Percentiles rank a stretch among this genome's conserved stretches.
phyloP scores from a whole-genome alignment of 2,113 vertebrate species.

The Pomatorhinus ruficollis region DNA sequence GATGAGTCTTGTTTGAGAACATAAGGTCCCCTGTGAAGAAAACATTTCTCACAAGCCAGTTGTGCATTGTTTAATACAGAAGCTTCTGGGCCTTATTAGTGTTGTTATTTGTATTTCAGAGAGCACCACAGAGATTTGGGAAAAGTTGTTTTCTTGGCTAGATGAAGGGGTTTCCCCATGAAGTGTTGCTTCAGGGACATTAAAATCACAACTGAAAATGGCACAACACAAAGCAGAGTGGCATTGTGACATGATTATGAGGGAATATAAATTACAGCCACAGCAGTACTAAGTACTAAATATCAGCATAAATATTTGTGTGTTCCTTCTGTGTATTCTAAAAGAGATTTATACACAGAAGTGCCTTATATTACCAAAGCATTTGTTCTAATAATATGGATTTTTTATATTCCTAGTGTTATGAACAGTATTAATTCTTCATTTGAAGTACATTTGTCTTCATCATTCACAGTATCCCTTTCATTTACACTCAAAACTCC shows the following conservation, averaged over 20 bases:
- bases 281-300: background rate
- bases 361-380: background rate
- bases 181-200: background rate
- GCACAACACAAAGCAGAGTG: background rate
- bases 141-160: background rate
- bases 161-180: background rate
- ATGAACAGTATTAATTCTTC: constrained; percentile 3
- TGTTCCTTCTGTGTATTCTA: background rate
- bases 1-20: background rate
- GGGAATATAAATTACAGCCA: background rate
- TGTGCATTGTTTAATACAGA: background rate
- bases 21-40: background rate
- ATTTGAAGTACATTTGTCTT: constrained; percentile 47
- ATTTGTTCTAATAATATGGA: background rate
- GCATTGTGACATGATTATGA: background rate
- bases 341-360: background rate
- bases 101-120: constrained; percentile 4
- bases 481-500: constrained; percentile 20
- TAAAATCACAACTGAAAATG: background rate
- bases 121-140: background rate
- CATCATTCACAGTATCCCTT: background rate
- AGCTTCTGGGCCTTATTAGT: background rate
- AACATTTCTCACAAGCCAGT: background rate
- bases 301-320: constrained; percentile 8
- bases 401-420: background rate